Evolutionary conservation across 2,888 invertebrate genomes (phyloP), one percentile per base, ranked within the genome.

Genomic region (Trilocha varians): DNA sequence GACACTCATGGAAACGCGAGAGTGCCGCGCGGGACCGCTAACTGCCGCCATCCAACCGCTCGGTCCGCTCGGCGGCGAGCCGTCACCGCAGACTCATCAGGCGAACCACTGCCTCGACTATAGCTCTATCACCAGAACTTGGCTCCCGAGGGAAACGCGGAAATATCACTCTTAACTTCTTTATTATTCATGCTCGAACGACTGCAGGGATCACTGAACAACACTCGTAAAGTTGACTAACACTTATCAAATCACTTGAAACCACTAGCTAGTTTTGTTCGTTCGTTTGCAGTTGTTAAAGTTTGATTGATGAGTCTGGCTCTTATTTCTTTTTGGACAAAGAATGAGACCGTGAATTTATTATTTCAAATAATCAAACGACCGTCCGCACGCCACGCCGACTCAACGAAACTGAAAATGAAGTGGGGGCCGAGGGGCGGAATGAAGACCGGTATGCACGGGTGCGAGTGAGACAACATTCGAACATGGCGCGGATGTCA

Each of bases 1-100:
- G 87, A 93, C 93, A 88, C 93, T 93, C 93, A 93, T 93, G 87
- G 93, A 92, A 88, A 92, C 92, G 89, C 94, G 91, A 86, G 93
- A 91, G 91, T 95, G 95, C 90, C 95, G 92, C 88, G 93, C 92
- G 75, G 93, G 88, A 91, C 92, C 80, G 91, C 94, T 89, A 62
- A 82, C 84, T 67, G 80, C 84, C 85, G 83, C 85, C 84, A 84
- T 84, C 84, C 82, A 83, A 80, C 78, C 84, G 79, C 78, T 75
- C 74, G 72, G 71, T 78, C 78, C 84, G 79, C 78, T 75, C 74
- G 72, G 71, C 78, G 77, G 78, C 78, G 62, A 73, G 70, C 74
- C 74, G 84, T 84, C 84, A 85, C 84, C 84, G 84, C 71, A 69
- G 69, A 73, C 74, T 73, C 82, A 84, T 83, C 78, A 80, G 71